phyloP scores from a whole-genome alignment of 2,797 vertebrate genomes.

The Benthosema pterotum region DNA sequence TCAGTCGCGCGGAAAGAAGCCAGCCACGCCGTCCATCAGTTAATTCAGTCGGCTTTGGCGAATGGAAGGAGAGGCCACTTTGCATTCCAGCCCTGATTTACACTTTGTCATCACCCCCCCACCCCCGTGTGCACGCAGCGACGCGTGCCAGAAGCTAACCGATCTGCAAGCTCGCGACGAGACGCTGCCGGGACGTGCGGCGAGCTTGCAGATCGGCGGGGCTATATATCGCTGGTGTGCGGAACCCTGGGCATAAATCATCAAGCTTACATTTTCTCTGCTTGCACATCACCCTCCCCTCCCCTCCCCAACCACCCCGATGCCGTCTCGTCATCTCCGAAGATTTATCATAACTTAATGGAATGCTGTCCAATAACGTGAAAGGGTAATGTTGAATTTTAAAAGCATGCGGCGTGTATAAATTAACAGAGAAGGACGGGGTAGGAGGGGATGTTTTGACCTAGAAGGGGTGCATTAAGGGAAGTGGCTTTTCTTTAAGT shows the following conservation, averaged over 20 bases:
- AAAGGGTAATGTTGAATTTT: slow-evolving; percentile 44
- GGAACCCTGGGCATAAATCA: too few relatives aligned
- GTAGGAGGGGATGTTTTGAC: slow-evolving; percentile 45
- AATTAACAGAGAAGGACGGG: slow-evolving; percentile 56
- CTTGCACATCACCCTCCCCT: too few relatives aligned
- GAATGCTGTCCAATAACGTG: slow-evolving; percentile 49
- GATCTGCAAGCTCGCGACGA: too few relatives aligned
- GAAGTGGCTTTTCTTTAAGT: slow-evolving; percentile 44
- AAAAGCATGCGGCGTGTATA: slow-evolving; percentile 61
- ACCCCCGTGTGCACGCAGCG: too few relatives aligned
- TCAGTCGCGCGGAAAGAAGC: slow-evolving; percentile 52
- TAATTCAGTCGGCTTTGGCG: slow-evolving; percentile 63
- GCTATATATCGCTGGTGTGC: too few relatives aligned
- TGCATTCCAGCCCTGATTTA: slow-evolving; percentile 41
- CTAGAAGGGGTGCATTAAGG: slow-evolving; percentile 49
- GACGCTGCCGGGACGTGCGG: too few relatives aligned
- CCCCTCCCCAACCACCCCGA: slow-evolving; percentile 44
- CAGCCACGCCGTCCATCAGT: slow-evolving; percentile 71
- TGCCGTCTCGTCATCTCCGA: slow-evolving; percentile 44
- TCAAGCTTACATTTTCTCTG: too few relatives aligned
- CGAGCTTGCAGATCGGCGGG: too few relatives aligned
- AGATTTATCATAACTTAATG: slow-evolving; percentile 57
- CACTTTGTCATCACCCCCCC: too few relatives aligned
- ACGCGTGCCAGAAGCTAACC: too few relatives aligned
- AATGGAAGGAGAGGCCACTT: slow-evolving; percentile 35